Evolutionary conservation across 2,888 invertebrate genomes (phyloP), one percentile per base, ranked within the genome.

Genomic region (Sphaerophoria rueppellii): DNA sequence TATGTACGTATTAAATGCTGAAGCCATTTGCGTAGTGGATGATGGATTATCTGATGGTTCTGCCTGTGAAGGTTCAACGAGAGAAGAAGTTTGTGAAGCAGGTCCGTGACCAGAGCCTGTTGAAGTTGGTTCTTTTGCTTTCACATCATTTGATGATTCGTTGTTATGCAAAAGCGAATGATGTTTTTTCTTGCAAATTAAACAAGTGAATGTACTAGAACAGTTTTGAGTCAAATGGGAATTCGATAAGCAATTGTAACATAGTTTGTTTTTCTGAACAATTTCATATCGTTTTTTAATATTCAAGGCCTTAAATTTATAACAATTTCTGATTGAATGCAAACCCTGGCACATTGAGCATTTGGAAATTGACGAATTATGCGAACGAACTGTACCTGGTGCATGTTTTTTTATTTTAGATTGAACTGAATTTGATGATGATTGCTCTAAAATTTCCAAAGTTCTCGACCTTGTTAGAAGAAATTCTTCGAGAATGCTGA

Each of bases 391-490:
- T 46, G 46, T 48, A 11, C 35, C 24, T 40, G 54, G 16, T 4
- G 48, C 14, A 34, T 11, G 1, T 9, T 9, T 40, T 40, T 55
- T 40, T 11, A 12, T 3, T 60, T 60, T 65, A 50, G 71, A 35
- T 12, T 1, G 34, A 6, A 12, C 60, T 7, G 7, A 40, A 11
- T 7, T 24, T n/a, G 35, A 55, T 4, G 72, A 58, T 7, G 52
- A 57, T 7, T 54, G 79, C 57, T 46, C 70, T 34, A 67, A 40
- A 7, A 80, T 14, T 6, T 60, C 69, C 46, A 73, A 43, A 0
- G 72, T 60, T 60, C 67, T 72, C 57, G 60, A 37, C 50, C 71
- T 61, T 70, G 58, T 57, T 32, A 57, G 11, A 37, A 78, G 40
- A 46, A 67, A 79, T 34, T 69, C 48, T 6, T 74, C 61, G 4